phyloP scores from a whole-genome alignment of 2,113 vertebrate genomes.

The Coturnix japonica region DNA sequence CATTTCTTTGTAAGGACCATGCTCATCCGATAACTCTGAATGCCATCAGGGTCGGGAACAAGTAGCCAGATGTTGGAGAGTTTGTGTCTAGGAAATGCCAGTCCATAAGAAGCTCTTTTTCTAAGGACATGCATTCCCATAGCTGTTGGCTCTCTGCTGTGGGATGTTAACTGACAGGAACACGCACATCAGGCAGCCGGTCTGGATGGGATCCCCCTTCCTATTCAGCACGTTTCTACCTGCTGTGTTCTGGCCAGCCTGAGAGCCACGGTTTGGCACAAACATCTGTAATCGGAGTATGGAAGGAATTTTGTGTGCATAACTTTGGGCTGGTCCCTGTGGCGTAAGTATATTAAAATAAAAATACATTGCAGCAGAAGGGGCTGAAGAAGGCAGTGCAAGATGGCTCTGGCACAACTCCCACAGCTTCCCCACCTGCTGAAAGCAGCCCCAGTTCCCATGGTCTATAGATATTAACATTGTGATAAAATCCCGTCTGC shows the following conservation, averaged over 20 bases:
- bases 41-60: not conserved
- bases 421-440: not conserved
- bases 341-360: not conserved
- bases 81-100: not conserved
- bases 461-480: not conserved
- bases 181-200: not conserved
- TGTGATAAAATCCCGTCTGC: not conserved
- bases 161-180: not conserved
- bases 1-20: accelerated
- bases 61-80: not conserved
- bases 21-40: not conserved
- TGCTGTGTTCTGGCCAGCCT: not conserved
- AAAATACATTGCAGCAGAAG: not conserved
- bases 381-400: not conserved
- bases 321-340: slow-evolving; percentile 20
- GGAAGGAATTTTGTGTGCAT: slow-evolving; percentile 15
- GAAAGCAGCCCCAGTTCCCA: not conserved
- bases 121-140: not conserved
- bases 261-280: not conserved
- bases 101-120: not conserved
- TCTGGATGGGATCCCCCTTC: not conserved
- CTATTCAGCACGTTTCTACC: not conserved
- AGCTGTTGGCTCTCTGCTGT: not conserved
- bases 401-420: not conserved
- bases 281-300: not conserved